Conservation (phyloP, 2,113 vertebrate genomes). For the Delphinus delphis region DNA sequence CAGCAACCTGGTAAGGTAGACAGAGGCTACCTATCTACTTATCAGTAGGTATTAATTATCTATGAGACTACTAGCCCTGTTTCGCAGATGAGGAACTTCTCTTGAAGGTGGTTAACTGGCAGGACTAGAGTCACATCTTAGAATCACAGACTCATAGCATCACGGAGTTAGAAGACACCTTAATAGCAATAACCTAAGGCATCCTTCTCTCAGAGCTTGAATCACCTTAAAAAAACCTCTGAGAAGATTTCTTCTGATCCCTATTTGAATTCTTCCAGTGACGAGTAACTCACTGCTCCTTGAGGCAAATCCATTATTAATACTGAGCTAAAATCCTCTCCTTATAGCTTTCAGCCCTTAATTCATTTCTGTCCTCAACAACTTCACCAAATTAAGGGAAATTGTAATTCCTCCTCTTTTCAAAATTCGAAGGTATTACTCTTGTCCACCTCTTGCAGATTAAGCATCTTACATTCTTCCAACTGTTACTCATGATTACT, state of each 20-base stretch:
- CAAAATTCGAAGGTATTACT: not conserved
- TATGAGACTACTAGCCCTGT: not conserved
- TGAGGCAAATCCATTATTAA: not conserved
- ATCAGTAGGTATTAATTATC: not conserved
- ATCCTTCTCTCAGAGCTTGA: not conserved
- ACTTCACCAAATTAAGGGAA: not conserved
- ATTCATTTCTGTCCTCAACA: not conserved
- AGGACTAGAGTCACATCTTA: not conserved
- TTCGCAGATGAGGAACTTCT: not conserved
- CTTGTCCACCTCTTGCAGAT: not conserved
- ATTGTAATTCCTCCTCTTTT: slow-evolving; percentile 1
- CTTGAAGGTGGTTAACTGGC: not conserved
- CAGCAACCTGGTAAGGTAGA: not conserved
- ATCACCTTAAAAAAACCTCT: not conserved
- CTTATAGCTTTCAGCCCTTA: not conserved
- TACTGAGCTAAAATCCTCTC: not conserved
- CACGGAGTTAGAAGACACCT: not conserved
- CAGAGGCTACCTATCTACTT: not conserved
- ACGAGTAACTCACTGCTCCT: not conserved
- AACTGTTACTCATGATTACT: not conserved
- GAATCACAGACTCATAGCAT: not conserved
- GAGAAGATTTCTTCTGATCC: not conserved
- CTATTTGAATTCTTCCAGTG: not conserved
- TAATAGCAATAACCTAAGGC: not conserved
- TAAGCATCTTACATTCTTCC: not conserved